Percentiles rank a stretch among this genome's conserved stretches.
Evolutionary conservation across 2,797 vertebrate genomes (phyloP).

Genomic region (Myioborus miniatus): DNA sequence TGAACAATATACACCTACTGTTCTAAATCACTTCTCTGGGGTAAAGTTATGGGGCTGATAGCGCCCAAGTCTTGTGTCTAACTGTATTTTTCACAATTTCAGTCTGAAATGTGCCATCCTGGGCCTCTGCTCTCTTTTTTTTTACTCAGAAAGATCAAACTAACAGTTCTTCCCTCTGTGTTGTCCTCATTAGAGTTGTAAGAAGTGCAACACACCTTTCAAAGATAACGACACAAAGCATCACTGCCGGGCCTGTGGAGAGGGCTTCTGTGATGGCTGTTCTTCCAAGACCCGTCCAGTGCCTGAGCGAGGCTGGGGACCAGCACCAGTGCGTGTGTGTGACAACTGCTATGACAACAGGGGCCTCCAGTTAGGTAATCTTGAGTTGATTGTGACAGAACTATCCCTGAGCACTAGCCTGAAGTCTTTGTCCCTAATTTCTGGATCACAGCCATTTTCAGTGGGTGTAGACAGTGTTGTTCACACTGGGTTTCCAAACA

Average conservation of each 20-base stretch:
- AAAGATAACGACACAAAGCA: constrained; percentile 95
- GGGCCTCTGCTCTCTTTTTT: not conserved
- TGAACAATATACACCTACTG: not conserved
- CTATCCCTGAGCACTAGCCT: not conserved
- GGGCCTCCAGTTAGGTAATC: constrained; percentile 79
- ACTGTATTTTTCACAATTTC: not conserved
- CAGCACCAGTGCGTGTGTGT: constrained; percentile 91
- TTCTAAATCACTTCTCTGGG: not conserved
- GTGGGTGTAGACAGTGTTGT: not conserved
- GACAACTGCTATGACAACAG: constrained; percentile 88
- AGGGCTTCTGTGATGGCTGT: constrained; percentile 94
- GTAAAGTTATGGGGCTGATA: not conserved
- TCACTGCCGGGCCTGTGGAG: constrained; percentile 95
- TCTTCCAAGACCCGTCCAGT: constrained; percentile 93
- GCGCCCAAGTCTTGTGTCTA: not conserved
- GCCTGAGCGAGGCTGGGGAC: constrained; percentile 96
- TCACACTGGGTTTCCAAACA: not conserved
- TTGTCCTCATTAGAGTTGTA: constrained; percentile 84
- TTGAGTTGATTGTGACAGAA: not conserved
- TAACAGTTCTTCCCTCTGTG: constrained; percentile 24
- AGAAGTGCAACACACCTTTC: constrained; percentile 88
- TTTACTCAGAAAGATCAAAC: not conserved
- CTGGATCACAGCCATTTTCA: not conserved
- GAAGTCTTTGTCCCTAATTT: not conserved
- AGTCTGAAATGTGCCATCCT: not conserved